Evolutionary conservation across 2,888 invertebrate genomes (phyloP).

Genomic region (Eremobia ochroleuca): DNA sequence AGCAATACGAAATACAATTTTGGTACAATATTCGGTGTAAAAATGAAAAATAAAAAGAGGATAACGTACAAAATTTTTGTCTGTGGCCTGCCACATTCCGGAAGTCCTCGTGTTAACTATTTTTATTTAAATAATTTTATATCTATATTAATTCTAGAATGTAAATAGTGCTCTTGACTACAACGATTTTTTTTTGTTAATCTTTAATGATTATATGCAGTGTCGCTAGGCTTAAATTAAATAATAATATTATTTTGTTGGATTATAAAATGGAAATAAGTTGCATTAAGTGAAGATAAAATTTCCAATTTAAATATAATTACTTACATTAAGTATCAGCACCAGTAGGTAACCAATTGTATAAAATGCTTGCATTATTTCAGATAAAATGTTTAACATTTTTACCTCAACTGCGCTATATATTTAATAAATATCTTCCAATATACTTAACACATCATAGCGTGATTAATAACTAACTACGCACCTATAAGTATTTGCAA

Average conservation of each 20-base stretch:
- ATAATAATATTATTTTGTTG: conserved; percentile 15
- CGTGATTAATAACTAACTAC: conserved; percentile 67
- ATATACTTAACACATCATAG: conserved; percentile 51
- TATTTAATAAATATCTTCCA: conserved; percentile 37
- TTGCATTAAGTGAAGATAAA: conserved; percentile 22
- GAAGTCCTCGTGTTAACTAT: conserved; percentile 64
- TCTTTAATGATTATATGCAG: conserved; percentile 35
- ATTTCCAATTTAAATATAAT: conserved; percentile 28
- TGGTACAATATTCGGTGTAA: conserved; percentile 37
- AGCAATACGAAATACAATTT: conserved; percentile 17
- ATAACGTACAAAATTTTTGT: conserved; percentile 45
- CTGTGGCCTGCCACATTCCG: conserved; percentile 76
- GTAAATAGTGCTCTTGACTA: conserved; percentile 56
- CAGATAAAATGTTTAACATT: conserved; percentile 60
- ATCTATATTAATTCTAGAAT: conserved; percentile 40
- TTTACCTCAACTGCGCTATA: conserved; percentile 28
- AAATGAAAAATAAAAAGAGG: conserved; percentile 46
- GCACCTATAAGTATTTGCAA: conserved; percentile 71
- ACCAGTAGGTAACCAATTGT: conserved; percentile 63
- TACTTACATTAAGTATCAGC: conserved; percentile 61
- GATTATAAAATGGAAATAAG: conserved; percentile 16
- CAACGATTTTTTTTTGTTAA: conserved; percentile 27
- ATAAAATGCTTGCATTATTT: conserved; percentile 37
- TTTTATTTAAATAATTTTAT: conserved; percentile 19
- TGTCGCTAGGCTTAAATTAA: conserved; percentile 37